phyloP scores from a whole-genome alignment of 2,888 invertebrate genomes.

The Mayetiola destructor region DNA sequence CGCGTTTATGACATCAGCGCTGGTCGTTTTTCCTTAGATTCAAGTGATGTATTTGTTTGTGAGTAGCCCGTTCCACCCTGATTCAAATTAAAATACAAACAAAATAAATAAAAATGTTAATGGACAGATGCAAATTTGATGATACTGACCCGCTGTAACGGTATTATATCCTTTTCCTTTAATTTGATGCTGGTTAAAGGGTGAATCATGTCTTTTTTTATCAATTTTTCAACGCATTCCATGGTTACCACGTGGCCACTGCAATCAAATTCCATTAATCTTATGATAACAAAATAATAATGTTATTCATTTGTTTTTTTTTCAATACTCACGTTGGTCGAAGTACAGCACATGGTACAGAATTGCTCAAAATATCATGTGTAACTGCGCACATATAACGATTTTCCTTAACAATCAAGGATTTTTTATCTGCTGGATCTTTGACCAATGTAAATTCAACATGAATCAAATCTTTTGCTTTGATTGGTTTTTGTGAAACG shows the following conservation, averaged over 20 bases:
- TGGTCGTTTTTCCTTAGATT: constrained; percentile 70
- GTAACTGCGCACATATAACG: constrained; percentile 97
- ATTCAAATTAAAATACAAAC: no score
- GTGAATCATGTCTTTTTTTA: constrained; percentile 93
- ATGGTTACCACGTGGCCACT: constrained; percentile 91
- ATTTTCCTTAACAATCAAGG: constrained; percentile 75
- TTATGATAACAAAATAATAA: constrained; percentile 2
- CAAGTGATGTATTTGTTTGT: constrained; percentile 66
- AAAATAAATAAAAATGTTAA: constrained; percentile 15
- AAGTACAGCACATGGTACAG: constrained; percentile 85
- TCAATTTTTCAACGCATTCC: constrained; percentile 92
- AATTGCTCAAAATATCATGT: constrained; percentile 87
- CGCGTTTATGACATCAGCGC: constrained; percentile 42
- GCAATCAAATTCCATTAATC: constrained; percentile 16
- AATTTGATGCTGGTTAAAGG: constrained; percentile 76
- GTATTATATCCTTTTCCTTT: constrained; percentile 82
- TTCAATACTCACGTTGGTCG: constrained; percentile 58
- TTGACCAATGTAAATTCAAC: constrained; percentile 82
- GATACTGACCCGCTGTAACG: constrained; percentile 57
- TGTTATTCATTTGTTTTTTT: constrained; percentile 9
- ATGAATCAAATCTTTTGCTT: constrained; percentile 81
- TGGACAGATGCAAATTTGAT: constrained; percentile 5
- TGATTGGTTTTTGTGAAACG: constrained; percentile 68
- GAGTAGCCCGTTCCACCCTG: constrained; percentile 93
- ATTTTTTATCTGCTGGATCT: constrained; percentile 73